Base-by-base conservation (phyloP, 2,888 invertebrate species). In the Brachylomia viminalis region DNA sequence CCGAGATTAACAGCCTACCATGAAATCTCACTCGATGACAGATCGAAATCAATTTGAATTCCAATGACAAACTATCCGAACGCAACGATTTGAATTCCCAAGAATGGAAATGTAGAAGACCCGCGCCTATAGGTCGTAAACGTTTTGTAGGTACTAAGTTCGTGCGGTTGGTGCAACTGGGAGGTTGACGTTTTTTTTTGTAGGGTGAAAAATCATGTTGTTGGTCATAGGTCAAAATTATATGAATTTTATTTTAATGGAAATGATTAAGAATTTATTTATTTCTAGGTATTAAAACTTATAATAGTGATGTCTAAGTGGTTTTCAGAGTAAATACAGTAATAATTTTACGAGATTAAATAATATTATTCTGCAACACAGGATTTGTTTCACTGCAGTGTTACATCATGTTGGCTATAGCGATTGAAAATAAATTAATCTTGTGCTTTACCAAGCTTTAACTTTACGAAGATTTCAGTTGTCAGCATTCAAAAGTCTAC, bases 1-100 rank as follows among this genome's bases (percentile, higher is more conserved):
- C 79, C 69, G 84, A 90, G 90, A 91, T 91, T 90, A 90, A 87
- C 84, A 79, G 77, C 79, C 80, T 90, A 92, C 91, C 85, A 91
- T 86, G 88, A 88, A 88, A 92, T 90, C 91, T 92, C 90, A 85
- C 86, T 83, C 88, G 87, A 90, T 90, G 89, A 90, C 89, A 89
- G 87, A 82, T 90, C 89, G 87, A 89, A 89, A 87, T 87, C 90
- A 88, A 90, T 90, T 92, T 88, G 91, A 91, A 91, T 91, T 91
- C 89, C 88, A 87, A 88, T 87, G 87, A 89, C 87, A 88, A 83
- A 88, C 84, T 84, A 87, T 80, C 47, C 75, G 73, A 80, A 83
- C 73, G 77, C 80, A 71, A 79, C 74, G 86, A 90, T 89, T 90
- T 87, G 86, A 89, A 91, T 90, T 91, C 88, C 86, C 79, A 86